Conservation (phyloP, 2,797 vertebrate genomes). For the Aythya fuligula region DNA sequence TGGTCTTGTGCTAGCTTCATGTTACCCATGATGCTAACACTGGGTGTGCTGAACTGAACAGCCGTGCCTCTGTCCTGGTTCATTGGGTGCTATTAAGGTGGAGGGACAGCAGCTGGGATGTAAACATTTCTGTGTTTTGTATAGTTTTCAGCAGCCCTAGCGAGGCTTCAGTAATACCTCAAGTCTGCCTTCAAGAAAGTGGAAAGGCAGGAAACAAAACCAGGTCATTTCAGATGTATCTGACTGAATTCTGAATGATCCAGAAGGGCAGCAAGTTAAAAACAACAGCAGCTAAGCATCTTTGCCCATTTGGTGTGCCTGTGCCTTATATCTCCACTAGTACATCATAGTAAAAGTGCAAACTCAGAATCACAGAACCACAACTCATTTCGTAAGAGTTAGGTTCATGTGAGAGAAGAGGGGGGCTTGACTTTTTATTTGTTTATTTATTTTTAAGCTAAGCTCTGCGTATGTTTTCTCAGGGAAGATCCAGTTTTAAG, state of each 20-base stretch:
- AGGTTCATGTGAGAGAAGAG: background rate
- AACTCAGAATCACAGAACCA: background rate
- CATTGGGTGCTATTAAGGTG: background rate
- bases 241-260: background rate
- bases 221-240: background rate
- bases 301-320: background rate
- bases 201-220: background rate
- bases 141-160: background rate
- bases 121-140: background rate
- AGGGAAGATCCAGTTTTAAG: constrained; percentile 1
- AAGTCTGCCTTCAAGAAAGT: background rate
- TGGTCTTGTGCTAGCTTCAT: no score
- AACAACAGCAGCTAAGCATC: background rate
- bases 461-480: background rate
- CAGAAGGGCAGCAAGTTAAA: background rate
- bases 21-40: accelerated
- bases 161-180: background rate
- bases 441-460: background rate
- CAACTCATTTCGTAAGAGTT: background rate
- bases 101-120: background rate
- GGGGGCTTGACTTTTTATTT: background rate
- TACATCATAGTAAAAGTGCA: background rate
- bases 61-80: background rate
- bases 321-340: background rate
- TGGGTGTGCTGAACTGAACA: background rate